Conservation (phyloP, 2,797 vertebrate genomes). For the Thaleichthys pacificus region DNA sequence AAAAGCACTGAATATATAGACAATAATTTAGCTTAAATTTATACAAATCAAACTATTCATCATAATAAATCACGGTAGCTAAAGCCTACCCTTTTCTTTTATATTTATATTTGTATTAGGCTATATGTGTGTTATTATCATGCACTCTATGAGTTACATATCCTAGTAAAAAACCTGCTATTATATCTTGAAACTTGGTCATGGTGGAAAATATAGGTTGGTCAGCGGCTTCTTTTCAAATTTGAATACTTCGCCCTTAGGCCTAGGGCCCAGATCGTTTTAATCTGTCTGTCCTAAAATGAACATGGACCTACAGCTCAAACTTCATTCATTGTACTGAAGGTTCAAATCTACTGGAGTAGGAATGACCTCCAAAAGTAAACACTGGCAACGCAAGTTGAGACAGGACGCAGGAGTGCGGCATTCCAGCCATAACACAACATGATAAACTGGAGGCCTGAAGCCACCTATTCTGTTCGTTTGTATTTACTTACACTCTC, state of each 20-base stretch:
- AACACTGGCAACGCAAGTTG: slow-evolving; percentile 67
- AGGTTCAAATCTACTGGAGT: background rate
- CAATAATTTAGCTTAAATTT: no score
- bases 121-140: background rate
- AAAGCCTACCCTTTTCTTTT: no score
- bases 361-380: slow-evolving; percentile 55
- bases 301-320: background rate
- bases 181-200: no score
- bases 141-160: background rate
- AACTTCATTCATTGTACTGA: background rate
- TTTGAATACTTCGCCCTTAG: background rate
- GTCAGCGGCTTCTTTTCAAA: background rate
- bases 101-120: background rate
- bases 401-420: slow-evolving; percentile 64
- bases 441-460: slow-evolving; percentile 62
- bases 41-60: no score
- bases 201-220: background rate
- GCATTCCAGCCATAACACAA: slow-evolving; percentile 65
- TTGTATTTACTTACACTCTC: slow-evolving; percentile 51
- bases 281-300: background rate
- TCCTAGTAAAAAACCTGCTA: no score
- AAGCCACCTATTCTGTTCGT: slow-evolving; percentile 56
- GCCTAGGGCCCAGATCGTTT: background rate
- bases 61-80: no score
- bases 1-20: no score